These are phyloP conservation scores for Ormyrus pomaceus DNA, from an alignment of 2,888 invertebrate genomes.

Conservation along the genomic window DNA sequence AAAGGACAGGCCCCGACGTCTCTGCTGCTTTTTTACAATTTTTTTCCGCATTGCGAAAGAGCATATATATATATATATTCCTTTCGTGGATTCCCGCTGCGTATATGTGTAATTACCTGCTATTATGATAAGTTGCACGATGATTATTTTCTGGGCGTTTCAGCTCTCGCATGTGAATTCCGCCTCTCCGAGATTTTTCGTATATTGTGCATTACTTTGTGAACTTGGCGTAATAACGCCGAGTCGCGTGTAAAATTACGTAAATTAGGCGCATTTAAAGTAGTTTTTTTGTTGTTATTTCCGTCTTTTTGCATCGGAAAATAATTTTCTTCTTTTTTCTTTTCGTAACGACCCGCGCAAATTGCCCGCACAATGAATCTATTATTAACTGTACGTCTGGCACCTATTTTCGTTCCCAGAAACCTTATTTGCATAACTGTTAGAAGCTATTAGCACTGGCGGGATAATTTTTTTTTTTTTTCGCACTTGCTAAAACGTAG, in stretches of 20 bases:
- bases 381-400: constrained; percentile 22
- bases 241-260: constrained; percentile 4
- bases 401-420: constrained; percentile 4
- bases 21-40: neutral
- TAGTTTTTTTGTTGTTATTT: neutral
- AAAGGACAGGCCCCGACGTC: neutral
- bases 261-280: neutral
- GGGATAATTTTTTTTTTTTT: neutral
- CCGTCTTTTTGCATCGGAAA: constrained; percentile 8
- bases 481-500: neutral
- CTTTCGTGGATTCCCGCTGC: neutral
- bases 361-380: constrained; percentile 21
- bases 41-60: neutral
- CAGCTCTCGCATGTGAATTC: too few relatives aligned
- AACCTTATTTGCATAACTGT: constrained; percentile 20
- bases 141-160: neutral
- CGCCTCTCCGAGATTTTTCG: neutral
- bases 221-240: neutral
- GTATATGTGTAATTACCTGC: constrained; percentile 16
- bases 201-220: neutral
- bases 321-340: neutral
- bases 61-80: too few relatives aligned
- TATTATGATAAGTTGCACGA: neutral
- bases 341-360: neutral
- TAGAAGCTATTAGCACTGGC: neutral